phyloP scores from a whole-genome alignment of 2,888 invertebrate species.

The Physocephala rufipes region DNA sequence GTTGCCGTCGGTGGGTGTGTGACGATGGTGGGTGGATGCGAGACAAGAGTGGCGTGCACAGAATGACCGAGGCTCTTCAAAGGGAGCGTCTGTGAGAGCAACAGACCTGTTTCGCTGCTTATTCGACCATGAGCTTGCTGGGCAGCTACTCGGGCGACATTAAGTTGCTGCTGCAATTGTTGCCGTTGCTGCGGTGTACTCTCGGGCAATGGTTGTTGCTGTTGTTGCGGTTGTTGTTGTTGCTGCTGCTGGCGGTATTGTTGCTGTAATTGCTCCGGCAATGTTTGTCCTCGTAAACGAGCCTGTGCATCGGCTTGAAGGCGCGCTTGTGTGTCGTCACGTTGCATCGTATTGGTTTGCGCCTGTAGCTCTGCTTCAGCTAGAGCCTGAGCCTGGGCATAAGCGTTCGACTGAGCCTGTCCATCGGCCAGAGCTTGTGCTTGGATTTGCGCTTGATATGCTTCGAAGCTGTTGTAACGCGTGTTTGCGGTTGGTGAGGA shows the following conservation, averaged over 20 bases:
- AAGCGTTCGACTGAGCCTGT: slow-evolving; percentile 52
- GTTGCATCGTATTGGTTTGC: slow-evolving; percentile 56
- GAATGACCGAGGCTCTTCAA: slow-evolving; percentile 57
- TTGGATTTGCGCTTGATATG: slow-evolving; percentile 56
- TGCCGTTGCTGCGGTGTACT: slow-evolving; percentile 56
- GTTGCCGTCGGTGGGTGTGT: slow-evolving; percentile 51
- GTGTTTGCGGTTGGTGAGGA: slow-evolving; percentile 43
- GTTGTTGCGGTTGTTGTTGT: slow-evolving; percentile 53
- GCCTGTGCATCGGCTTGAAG: slow-evolving; percentile 69
- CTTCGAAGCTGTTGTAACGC: slow-evolving; percentile 58
- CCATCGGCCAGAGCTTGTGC: slow-evolving; percentile 61
- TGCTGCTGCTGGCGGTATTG: slow-evolving; percentile 55
- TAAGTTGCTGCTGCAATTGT: slow-evolving; percentile 59
- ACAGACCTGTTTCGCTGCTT: slow-evolving; percentile 54
- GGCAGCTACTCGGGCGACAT: slow-evolving; percentile 29
- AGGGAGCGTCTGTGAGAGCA: slow-evolving; percentile 55
- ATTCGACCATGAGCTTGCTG: slow-evolving; percentile 55
- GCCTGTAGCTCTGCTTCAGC: slow-evolving; percentile 53
- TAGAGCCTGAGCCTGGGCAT: slow-evolving; percentile 50
- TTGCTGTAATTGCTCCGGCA: slow-evolving; percentile 62
- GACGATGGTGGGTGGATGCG: slow-evolving; percentile 60
- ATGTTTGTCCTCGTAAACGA: slow-evolving; percentile 58
- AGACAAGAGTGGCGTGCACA: slow-evolving; percentile 60
- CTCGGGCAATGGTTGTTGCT: slow-evolving; percentile 52
- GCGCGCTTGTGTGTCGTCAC: slow-evolving; percentile 55